Evolutionary conservation across 2,888 invertebrate species (phyloP), one percentile per base, ranked within the genome.

Genomic region (Drosophila siamana): DNA sequence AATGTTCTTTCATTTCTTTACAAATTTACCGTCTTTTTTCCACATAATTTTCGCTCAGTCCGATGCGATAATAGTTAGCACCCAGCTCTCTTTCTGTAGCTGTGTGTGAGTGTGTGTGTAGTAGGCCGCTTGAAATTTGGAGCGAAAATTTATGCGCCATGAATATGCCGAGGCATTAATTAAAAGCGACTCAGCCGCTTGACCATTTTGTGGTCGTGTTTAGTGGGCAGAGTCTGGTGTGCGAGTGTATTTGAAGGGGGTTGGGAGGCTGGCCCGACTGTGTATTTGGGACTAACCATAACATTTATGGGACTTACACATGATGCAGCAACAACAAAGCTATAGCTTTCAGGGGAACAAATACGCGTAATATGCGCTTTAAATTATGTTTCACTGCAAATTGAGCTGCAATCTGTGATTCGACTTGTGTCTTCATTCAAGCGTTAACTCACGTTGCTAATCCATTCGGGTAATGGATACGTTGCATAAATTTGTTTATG

Each of bases 121-220:
- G 26, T 9, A 33, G 7, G 33, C 0, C 46, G 57, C 51, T 51
- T 61, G 51, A 66, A 56, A 71, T 74, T 60, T 28, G 26, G 33
- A 60, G 65, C 69, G 36, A 40, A 44, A 74, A 84, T 86, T 78
- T 88, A 66, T 75, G 75, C 71, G 46, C 62, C 66, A 76, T 83
- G 69, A 83, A 83, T 80, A 56, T 70, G 84, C 50, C 56, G 40
- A 52, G 63, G 73, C 75, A 86, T 87, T 85, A 88, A 85, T 85
- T 85, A 88, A 88, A 86, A 70, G 66, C 78, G 71, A 80, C 77
- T 70, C 77, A 79, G 48, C 62, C 62, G 70, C 78, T 72, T 15
- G 75, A 60, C 68, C 63, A 74, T 78, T 63, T 59, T 81, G 86
- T 7, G 88, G 88, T 66, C 40, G 52, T 51, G 61, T 72, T 72